A percentile compares a stretch with the other conserved stretches of the same genome.
Conservation (phyloP, 2,888 invertebrate genomes). For the Muscina levida region DNA sequence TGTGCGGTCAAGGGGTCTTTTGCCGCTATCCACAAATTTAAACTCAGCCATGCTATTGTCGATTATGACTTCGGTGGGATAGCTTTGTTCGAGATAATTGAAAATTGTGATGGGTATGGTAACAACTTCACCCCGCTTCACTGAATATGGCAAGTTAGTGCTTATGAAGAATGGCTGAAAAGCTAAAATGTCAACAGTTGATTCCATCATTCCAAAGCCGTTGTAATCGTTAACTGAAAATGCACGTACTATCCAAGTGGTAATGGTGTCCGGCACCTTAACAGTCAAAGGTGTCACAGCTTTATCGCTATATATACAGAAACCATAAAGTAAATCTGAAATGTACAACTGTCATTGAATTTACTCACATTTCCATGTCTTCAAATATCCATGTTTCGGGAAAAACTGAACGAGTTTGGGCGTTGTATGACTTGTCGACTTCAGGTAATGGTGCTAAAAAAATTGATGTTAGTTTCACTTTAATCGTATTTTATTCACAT, state of each 20-base stretch:
- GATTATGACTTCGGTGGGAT: constrained; percentile 90
- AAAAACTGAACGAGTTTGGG: background rate
- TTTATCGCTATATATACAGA: constrained; percentile 3
- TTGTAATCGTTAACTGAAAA: constrained; percentile 86
- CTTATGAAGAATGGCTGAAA: constrained; percentile 89
- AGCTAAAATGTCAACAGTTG: constrained; percentile 83
- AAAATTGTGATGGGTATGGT: constrained; percentile 92
- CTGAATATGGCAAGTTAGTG: constrained; percentile 87
- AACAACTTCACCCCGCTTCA: constrained; percentile 91
- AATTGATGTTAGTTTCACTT: background rate
- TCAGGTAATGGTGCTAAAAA: background rate
- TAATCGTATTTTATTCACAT: no score
- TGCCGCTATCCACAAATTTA: constrained; percentile 81
- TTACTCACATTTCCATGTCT: constrained; percentile 51
- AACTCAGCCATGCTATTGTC: constrained; percentile 87
- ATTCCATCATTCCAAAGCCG: constrained; percentile 85
- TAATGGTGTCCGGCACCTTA: constrained; percentile 87
- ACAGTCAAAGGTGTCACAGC: constrained; percentile 31
- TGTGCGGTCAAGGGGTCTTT: background rate
- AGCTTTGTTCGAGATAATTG: constrained; percentile 89
- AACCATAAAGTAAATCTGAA: background rate
- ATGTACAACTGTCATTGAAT: background rate
- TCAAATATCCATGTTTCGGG: constrained; percentile 38
- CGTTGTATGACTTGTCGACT: background rate
- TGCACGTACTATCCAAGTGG: constrained; percentile 89